Conservation (phyloP, 2,888 invertebrate genomes). For the Parelbella ahira region DNA sequence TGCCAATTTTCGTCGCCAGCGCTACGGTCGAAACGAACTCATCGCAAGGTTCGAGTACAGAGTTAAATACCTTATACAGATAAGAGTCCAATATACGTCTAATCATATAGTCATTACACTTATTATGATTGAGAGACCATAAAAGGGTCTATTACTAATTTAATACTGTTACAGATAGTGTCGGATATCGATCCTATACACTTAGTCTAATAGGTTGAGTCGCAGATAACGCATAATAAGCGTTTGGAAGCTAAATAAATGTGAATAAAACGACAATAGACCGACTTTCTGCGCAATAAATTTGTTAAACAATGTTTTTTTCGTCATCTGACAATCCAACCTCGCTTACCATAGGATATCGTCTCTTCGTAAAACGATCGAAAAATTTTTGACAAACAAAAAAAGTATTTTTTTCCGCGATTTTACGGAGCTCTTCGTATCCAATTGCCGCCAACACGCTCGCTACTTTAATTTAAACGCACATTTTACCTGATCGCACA, state of each 20-base stretch:
- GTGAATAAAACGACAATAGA: too few species aligned
- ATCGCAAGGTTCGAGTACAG: too few species aligned
- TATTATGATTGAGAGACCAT: conserved; percentile 15
- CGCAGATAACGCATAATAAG: conserved; percentile 15
- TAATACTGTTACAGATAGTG: conserved; percentile 20
- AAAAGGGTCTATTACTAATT: conserved; percentile 3
- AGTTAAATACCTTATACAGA: too few species aligned
- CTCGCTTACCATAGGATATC: conserved; percentile 36
- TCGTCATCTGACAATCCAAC: conserved; percentile 19
- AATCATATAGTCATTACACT: conserved; percentile 4
- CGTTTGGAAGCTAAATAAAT: too few species aligned
- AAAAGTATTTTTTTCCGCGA: conserved; percentile 22
- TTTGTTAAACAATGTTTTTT: too few species aligned
- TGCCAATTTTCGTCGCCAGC: too few species aligned
- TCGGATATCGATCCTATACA: conserved; percentile 14
- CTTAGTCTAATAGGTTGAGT: conserved; percentile 17
- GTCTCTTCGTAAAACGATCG: conserved; percentile 50
- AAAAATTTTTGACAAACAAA: conserved; percentile 37
- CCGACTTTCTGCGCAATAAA: too few species aligned
- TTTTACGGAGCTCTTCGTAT: conserved; percentile 1
- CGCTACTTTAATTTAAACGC: conserved; percentile 5
- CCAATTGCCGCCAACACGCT: conserved; percentile 9
- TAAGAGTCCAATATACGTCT: conserved; percentile 5
- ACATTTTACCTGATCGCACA: not conserved
- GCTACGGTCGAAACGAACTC: too few species aligned